phyloP scores from a whole-genome alignment of 1,140 invertebrate species.

The Elysia chlorotica region DNA sequence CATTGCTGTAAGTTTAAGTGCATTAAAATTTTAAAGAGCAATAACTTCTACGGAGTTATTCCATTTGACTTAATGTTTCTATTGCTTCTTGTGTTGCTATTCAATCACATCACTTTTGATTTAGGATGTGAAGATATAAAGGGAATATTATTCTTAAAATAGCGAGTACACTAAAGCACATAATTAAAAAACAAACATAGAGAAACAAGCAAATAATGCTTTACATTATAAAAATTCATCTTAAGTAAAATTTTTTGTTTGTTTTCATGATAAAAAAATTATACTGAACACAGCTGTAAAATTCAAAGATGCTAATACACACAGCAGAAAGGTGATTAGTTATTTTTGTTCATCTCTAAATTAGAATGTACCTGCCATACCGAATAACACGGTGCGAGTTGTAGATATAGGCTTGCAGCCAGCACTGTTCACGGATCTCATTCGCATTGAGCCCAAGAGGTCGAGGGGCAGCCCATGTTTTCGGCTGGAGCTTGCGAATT shows the following conservation, averaged over 20 bases:
- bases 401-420: neutral
- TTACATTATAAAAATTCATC: neutral
- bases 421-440: neutral
- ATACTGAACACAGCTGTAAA: neutral
- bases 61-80: too few relatives aligned
- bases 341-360: neutral
- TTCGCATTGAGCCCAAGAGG: neutral
- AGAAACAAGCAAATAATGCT: neutral
- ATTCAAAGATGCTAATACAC: too few relatives aligned
- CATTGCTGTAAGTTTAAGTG: too few relatives aligned
- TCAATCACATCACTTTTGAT: too few relatives aligned
- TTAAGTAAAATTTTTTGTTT: neutral
- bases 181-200: too few relatives aligned
- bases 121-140: too few relatives aligned
- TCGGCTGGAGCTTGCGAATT: neutral
- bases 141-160: too few relatives aligned
- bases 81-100: too few relatives aligned
- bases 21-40: too few relatives aligned
- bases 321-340: neutral
- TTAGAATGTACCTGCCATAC: neutral
- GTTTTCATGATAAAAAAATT: neutral
- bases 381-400: neutral
- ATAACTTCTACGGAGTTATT: too few relatives aligned
- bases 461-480: neutral
- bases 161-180: too few relatives aligned